phyloP scores from a whole-genome alignment of 2,888 invertebrate species.

The Teleogryllus oceanicus region DNA sequence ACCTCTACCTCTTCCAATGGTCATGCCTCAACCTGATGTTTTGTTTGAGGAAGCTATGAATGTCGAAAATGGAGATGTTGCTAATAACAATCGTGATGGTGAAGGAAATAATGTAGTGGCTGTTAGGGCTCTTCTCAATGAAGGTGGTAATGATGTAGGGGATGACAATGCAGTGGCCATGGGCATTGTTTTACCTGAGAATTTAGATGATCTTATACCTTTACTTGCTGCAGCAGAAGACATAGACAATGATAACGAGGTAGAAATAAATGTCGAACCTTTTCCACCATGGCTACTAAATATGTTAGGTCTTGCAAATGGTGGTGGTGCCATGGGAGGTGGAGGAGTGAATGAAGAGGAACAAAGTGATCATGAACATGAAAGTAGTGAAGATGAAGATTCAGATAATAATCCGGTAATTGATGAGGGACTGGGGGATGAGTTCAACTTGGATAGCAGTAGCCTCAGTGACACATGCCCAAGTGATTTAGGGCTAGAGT shows the following conservation, averaged over 20 bases:
- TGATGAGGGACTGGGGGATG: conserved; percentile 26
- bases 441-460: background rate
- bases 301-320: conserved; percentile 30
- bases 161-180: conserved; percentile 34
- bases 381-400: background rate
- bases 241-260: conserved; percentile 34
- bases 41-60: conserved; percentile 39
- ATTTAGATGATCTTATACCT: conserved; percentile 26
- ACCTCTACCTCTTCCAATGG: conserved; percentile 23
- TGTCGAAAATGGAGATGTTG: conserved; percentile 54
- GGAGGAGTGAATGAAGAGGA: background rate
- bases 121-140: conserved; percentile 34
- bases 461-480: background rate
- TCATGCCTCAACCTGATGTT: conserved; percentile 24
- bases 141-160: conserved; percentile 40
- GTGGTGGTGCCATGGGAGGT: conserved; percentile 22
- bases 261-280: conserved; percentile 29
- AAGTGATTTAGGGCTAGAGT: no score
- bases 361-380: background rate
- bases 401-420: background rate
- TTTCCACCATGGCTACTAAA: conserved; percentile 35
- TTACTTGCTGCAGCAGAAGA: conserved; percentile 29
- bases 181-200: background rate
- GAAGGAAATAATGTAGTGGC: conserved; percentile 52
- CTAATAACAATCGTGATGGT: conserved; percentile 53